Evolutionary conservation across 2,797 vertebrate genomes (phyloP), one percentile per base, ranked within the genome.

Genomic region (Loris lydekkerianus): DNA sequence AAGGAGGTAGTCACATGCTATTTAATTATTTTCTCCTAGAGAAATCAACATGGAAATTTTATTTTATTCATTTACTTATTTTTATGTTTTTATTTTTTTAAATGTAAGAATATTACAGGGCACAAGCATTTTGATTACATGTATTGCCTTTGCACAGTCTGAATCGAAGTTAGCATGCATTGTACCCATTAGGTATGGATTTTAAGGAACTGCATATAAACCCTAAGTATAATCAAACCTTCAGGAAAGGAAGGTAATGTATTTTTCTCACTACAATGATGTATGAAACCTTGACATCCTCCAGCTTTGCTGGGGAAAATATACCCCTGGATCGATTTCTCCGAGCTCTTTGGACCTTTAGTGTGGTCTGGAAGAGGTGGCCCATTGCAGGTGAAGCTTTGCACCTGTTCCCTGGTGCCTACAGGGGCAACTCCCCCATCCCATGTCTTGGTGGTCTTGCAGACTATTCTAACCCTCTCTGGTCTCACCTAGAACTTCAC

Each of bases 321-420:
- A 13, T 63, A 34, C 15, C n/a, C 3, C 65, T 34, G 10, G 3
- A 20, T 18, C 85, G 78, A 46, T 65, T 82, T 91, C 67, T 73
- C 65, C 27, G 56, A 94, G 86, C 23, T 70, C 58, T 95, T 88
- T 37, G 93, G 94, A 96, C 23, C 34, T 23, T 58, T 80, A 31
- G 73, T 90, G 31, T 77, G 21, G 34, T 95, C 96, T 97, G 83
- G 83, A 97, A 76, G 75, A 97, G 93, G 88, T 87, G 49, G 80
- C 82, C 94, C 90, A 31, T 25, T 72, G 81, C 56, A 87, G 89
- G 93, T 73, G 15, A 73, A 89, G 27, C 31, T 60, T 73, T 63
- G 46, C 65, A 2, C 56, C 78, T 20, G 31, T 18, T 34, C 3
- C 56, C 5, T 82, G 20, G 72, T 95, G 70, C 86, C 96, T 96